These are phyloP conservation scores for Aelia acuminata DNA, from an alignment of 2,888 invertebrate species.

Conservation along the genomic window DNA sequence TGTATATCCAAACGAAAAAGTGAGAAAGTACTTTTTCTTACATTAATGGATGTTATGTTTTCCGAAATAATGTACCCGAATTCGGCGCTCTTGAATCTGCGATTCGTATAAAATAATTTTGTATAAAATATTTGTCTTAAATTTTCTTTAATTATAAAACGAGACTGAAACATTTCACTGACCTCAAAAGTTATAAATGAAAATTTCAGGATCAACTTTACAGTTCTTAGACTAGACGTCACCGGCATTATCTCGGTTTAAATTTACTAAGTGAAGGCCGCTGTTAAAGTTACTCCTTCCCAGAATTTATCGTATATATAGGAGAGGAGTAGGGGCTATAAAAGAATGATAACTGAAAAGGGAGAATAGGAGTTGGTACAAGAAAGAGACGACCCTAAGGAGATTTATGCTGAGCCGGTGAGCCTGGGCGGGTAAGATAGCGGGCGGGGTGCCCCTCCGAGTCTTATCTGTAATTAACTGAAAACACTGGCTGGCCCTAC, in stretches of 20 bases:
- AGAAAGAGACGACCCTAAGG: conserved; percentile 47
- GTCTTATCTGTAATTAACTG: conserved; percentile 58
- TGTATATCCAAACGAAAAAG: no score
- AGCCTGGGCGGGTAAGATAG: conserved; percentile 54
- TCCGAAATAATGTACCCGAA: no score
- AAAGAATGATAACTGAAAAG: conserved; percentile 29
- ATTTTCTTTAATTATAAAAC: not conserved
- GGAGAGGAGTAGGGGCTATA: not conserved
- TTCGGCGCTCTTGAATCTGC: no score
- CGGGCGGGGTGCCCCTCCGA: not conserved
- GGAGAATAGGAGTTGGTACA: conserved; percentile 37
- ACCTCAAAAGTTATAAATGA: not conserved
- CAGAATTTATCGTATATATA: not conserved
- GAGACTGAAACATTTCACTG: not conserved
- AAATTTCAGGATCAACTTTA: not conserved
- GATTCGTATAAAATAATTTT: no score
- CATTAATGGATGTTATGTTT: no score
- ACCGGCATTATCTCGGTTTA: not conserved
- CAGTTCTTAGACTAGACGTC: not conserved
- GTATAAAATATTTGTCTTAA: no score
- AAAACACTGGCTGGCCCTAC: conserved; percentile 51
- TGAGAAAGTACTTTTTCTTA: no score
- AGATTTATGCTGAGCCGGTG: conserved; percentile 47
- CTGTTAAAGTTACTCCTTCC: not conserved
- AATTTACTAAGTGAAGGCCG: not conserved